These are phyloP conservation scores for Euphydryas editha DNA, from an alignment of 2,888 invertebrate genomes.

Conservation along the genomic window DNA sequence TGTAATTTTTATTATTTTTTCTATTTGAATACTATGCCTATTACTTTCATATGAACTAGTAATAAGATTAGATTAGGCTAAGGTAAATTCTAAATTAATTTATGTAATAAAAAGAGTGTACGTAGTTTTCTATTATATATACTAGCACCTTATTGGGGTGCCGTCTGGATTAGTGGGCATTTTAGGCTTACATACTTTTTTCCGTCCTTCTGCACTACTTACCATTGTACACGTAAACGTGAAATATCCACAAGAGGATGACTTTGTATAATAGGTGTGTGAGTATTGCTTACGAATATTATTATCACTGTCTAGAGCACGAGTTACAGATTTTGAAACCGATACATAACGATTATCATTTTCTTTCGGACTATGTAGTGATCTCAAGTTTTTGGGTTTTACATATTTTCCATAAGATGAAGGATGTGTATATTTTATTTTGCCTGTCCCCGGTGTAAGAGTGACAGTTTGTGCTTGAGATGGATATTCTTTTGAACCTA, in stretches of 20 bases:
- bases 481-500: slow-evolving; percentile 83
- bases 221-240: slow-evolving; percentile 93
- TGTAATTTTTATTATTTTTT: not conserved
- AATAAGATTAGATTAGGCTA: not conserved
- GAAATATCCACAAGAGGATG: slow-evolving; percentile 93
- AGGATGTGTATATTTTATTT: slow-evolving; percentile 67
- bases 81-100: slow-evolving; percentile 16
- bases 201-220: slow-evolving; percentile 89
- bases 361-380: slow-evolving; percentile 61
- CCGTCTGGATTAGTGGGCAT: slow-evolving; percentile 90
- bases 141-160: slow-evolving; percentile 84
- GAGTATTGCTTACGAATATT: slow-evolving; percentile 88
- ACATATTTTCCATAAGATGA: slow-evolving; percentile 58
- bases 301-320: slow-evolving; percentile 85
- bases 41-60: slow-evolving; percentile 3
- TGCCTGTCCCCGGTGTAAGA: slow-evolving; percentile 77
- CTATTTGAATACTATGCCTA: not conserved
- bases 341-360: slow-evolving; percentile 89
- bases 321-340: slow-evolving; percentile 91
- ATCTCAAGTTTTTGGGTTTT: slow-evolving; percentile 66
- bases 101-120: not conserved
- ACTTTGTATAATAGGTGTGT: slow-evolving; percentile 92
- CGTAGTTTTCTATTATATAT: slow-evolving; percentile 15
- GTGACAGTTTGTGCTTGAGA: slow-evolving; percentile 88
- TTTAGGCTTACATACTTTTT: slow-evolving; percentile 92